phyloP scores from a whole-genome alignment of 92 coral and sea anemone species.

The Parazoanthus darwini region DNA sequence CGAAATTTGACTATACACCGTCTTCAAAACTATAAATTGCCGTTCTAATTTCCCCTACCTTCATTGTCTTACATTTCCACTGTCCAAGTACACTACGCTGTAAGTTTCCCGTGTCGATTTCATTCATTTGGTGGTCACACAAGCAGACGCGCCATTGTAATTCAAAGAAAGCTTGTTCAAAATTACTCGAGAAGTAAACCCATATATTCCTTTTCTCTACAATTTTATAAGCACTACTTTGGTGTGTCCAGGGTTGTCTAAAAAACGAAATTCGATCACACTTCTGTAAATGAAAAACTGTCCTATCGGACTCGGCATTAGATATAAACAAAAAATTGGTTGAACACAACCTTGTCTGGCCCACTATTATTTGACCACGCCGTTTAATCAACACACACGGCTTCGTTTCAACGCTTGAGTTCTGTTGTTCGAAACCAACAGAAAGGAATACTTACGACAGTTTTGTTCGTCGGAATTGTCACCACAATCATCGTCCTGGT shows the following conservation, averaged over 20 bases:
- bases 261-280: not conserved
- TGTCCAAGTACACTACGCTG: not conserved
- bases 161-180: too few relatives aligned
- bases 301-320: not conserved
- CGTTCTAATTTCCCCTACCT: not conserved
- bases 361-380: slow-evolving; percentile 19
- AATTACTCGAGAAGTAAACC: not conserved
- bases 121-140: slow-evolving; percentile 28
- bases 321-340: slow-evolving; percentile 31
- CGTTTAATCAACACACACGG: not conserved
- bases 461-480: slow-evolving; percentile 52
- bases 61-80: not conserved
- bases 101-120: not conserved
- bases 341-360: not conserved
- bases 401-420: not conserved
- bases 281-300: not conserved
- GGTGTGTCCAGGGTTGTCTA: not conserved
- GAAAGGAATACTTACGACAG: slow-evolving; percentile 48
- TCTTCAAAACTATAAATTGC: not conserved
- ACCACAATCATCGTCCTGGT: slow-evolving; percentile 55
- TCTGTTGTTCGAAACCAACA: not conserved
- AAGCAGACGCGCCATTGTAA: slow-evolving; percentile 19
- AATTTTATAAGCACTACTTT: not conserved
- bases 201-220: not conserved
- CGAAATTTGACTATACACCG: not conserved